Evolutionary conservation across 1,140 invertebrate species (phyloP).

Genomic region (Eriosoma lanigerum): DNA sequence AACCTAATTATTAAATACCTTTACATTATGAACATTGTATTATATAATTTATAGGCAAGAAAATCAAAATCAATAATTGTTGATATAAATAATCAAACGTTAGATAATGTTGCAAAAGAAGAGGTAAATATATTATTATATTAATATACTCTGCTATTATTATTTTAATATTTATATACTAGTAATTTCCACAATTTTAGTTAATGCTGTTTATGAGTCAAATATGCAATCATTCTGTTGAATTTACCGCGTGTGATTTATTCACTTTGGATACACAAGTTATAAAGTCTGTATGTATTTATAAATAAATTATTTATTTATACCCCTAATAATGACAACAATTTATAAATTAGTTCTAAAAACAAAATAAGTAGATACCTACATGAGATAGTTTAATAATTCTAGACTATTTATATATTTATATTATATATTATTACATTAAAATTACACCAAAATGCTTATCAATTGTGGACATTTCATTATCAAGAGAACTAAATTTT

Average conservation of each 20-base stretch:
- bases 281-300: slow-evolving; percentile 50
- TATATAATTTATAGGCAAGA: slow-evolving; percentile 42
- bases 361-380: no score
- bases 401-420: no score
- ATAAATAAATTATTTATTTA: no score
- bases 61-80: slow-evolving; percentile 46
- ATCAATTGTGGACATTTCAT: no score
- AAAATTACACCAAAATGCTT: no score
- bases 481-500: no score
- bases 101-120: slow-evolving; percentile 52
- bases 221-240: slow-evolving; percentile 21
- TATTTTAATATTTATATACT: no score
- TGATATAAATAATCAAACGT: slow-evolving; percentile 46
- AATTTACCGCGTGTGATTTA: slow-evolving; percentile 51
- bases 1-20: no score
- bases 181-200: slow-evolving; percentile 35
- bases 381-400: no score
- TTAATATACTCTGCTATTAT: not conserved
- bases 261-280: slow-evolving; percentile 52
- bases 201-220: slow-evolving; percentile 49
- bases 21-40: not conserved
- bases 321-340: no score
- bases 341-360: no score
- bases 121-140: slow-evolving; percentile 45
- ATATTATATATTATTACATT: no score